These are phyloP conservation scores for Pararge aegeria DNA, from an alignment of 1,140 invertebrate species.

Conservation along the genomic window DNA sequence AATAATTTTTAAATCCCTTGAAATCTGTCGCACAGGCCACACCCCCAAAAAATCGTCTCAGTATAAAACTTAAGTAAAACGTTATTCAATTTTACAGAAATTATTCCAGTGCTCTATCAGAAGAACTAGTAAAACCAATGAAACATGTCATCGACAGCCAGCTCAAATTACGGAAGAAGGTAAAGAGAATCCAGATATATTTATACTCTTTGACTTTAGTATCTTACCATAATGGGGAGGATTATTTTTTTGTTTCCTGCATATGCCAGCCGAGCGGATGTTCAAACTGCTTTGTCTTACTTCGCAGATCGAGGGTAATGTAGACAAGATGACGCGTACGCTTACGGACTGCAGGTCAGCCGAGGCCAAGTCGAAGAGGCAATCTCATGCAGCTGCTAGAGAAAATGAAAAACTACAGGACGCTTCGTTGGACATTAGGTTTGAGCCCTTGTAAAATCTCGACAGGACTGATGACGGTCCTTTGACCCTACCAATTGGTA, in stretches of 20 bases:
- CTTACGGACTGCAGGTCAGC: constrained; percentile 91
- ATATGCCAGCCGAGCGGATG: too few relatives aligned
- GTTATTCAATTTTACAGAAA: constrained; percentile 75
- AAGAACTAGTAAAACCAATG: constrained; percentile 94
- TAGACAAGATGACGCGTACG: constrained; percentile 91
- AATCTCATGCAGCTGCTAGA: constrained; percentile 89
- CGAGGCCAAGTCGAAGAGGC: constrained; percentile 92
- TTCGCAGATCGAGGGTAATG: constrained; percentile 86
- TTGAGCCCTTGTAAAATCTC: constrained; percentile 46
- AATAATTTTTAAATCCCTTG: too few relatives aligned
- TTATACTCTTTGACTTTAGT: too few relatives aligned
- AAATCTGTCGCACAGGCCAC: too few relatives aligned
- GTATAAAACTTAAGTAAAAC: too few relatives aligned
- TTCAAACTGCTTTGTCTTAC: neutral
- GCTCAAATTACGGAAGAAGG: constrained; percentile 87
- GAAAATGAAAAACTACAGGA: constrained; percentile 95
- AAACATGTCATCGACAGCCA: constrained; percentile 86
- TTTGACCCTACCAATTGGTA: constrained; percentile 8
- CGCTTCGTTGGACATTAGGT: constrained; percentile 80
- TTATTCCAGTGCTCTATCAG: constrained; percentile 87
- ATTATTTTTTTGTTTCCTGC: too few relatives aligned
- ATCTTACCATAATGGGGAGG: too few relatives aligned
- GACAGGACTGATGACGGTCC: constrained; percentile 59
- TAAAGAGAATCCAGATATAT: constrained; percentile 34
- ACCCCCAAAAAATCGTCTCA: too few relatives aligned